Conservation (phyloP, 2,888 invertebrate species). For the Tenthredo distinguenda region DNA sequence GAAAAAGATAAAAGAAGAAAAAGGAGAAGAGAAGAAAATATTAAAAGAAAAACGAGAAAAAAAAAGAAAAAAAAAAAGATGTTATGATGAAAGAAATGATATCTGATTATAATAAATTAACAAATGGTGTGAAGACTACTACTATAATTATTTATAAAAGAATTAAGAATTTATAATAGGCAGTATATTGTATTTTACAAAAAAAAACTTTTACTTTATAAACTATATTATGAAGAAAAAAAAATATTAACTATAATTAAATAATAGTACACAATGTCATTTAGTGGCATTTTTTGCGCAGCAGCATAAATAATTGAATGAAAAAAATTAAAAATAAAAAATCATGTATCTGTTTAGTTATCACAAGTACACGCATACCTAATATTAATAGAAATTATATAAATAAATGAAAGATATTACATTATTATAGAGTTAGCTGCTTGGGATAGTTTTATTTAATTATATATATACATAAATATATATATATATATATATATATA, state of each 20-base stretch:
- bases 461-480: slow-evolving; percentile 58
- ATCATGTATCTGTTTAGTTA: slow-evolving; percentile 77
- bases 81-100: slow-evolving; percentile 64
- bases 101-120: slow-evolving; percentile 70
- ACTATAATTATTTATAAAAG: slow-evolving; percentile 77
- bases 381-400: slow-evolving; percentile 76
- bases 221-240: slow-evolving; percentile 62
- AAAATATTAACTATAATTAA: slow-evolving; percentile 36
- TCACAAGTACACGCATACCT: slow-evolving; percentile 74
- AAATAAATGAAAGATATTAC: slow-evolving; percentile 74
- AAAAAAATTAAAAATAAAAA: slow-evolving; percentile 59
- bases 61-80: neutral
- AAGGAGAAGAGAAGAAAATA: slow-evolving; percentile 56
- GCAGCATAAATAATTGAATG: neutral
- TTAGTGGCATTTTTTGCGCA: slow-evolving; percentile 40
- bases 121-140: slow-evolving; percentile 77
- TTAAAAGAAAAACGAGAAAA: slow-evolving; percentile 53
- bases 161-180: slow-evolving; percentile 75
- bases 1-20: neutral
- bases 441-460: slow-evolving; percentile 74
- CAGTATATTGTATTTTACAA: slow-evolving; percentile 77
- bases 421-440: slow-evolving; percentile 77
- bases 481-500: slow-evolving; percentile 27
- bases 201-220: slow-evolving; percentile 64
- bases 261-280: slow-evolving; percentile 33